Evolutionary conservation across 2,113 vertebrate species (phyloP).

Genomic region (Toxotes chatareus): DNA sequence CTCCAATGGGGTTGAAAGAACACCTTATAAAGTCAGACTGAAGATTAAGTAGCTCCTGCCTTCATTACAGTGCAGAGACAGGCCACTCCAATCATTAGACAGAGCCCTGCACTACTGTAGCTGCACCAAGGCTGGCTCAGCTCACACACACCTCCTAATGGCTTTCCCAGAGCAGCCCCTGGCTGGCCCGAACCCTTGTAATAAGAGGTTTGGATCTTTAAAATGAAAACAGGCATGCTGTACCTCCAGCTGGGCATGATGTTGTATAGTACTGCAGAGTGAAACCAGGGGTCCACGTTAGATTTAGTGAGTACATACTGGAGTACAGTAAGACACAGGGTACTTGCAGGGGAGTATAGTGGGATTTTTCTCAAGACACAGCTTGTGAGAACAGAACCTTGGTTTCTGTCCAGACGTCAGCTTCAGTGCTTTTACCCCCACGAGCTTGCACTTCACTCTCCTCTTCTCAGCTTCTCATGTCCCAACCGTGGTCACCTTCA

Average conservation of each 20-base stretch:
- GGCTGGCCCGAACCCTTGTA: slow-evolving; percentile 39
- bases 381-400: slow-evolving; percentile 42
- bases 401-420: slow-evolving; percentile 48
- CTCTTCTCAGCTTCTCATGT: slow-evolving; percentile 22
- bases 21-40: slow-evolving; percentile 75
- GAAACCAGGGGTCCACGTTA: slow-evolving; percentile 8
- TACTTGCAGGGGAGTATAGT: slow-evolving; percentile 4
- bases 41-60: slow-evolving; percentile 55
- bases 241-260: slow-evolving; percentile 53
- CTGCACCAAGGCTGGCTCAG: slow-evolving; percentile 66
- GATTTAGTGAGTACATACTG: slow-evolving; percentile 39
- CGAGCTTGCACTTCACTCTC: slow-evolving; percentile 34
- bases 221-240: slow-evolving; percentile 61
- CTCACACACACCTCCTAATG: slow-evolving; percentile 82
- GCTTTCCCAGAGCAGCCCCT: slow-evolving; percentile 69
- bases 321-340: slow-evolving; percentile 15
- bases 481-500: not conserved
- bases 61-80: slow-evolving; percentile 54
- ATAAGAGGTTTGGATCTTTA: slow-evolving; percentile 55
- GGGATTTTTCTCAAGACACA: slow-evolving; percentile 26
- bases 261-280: slow-evolving; percentile 20
- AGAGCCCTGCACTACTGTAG: slow-evolving; percentile 63
- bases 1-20: slow-evolving; percentile 59
- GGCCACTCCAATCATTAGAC: slow-evolving; percentile 68
- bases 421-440: slow-evolving; percentile 41